A percentile compares a stretch with the other conserved stretches of the same genome.
These are phyloP conservation scores for Paramormyrops hopkinsi DNA, from an alignment of 2,797 vertebrate species.

Conservation along the genomic window DNA sequence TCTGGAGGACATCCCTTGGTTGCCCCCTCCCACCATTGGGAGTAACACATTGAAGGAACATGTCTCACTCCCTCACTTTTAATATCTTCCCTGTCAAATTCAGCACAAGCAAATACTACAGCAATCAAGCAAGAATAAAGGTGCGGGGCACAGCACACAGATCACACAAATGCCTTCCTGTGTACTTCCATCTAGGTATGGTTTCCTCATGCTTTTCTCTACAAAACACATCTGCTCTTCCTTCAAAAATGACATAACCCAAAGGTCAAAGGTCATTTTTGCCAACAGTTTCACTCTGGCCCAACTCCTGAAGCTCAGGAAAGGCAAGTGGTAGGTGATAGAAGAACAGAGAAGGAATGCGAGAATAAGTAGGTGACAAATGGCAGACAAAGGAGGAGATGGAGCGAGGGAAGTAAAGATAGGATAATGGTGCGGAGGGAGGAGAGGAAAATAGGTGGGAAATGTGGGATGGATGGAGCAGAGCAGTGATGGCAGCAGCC, in stretches of 20 bases:
- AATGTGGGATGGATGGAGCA: not conserved
- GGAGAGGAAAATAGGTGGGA: not conserved
- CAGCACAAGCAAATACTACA: not conserved
- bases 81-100: not conserved
- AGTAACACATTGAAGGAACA: not conserved
- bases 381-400: not conserved
- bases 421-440: not conserved
- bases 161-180: not conserved
- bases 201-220: not conserved
- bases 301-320: not conserved
- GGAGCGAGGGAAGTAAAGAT: not conserved
- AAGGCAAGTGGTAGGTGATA: conserved; percentile 17
- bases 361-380: not conserved
- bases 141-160: not conserved
- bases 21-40: not conserved
- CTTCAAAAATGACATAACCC: not conserved
- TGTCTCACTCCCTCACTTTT: not conserved
- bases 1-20: not conserved
- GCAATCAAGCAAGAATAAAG: not conserved
- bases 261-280: not conserved
- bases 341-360: not conserved
- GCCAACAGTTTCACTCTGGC: not conserved
- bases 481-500: conserved; percentile 31
- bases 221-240: not conserved
- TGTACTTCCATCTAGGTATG: not conserved